Percentiles rank a stretch among this genome's conserved stretches.
phyloP scores from a whole-genome alignment of 2,888 invertebrate genomes.

The Sylvicola cinctus region DNA sequence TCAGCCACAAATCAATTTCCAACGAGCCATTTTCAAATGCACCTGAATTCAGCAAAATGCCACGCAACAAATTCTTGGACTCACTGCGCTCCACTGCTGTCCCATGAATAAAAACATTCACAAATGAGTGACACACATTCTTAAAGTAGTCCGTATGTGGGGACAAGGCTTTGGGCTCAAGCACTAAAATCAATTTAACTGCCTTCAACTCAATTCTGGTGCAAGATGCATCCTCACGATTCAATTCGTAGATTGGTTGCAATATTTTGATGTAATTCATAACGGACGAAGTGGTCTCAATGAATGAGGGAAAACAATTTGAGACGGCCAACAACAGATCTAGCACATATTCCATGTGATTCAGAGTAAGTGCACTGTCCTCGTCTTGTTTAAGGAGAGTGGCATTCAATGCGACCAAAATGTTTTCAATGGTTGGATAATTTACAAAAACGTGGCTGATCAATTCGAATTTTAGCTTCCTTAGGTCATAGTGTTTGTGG shows the following conservation, averaged over 20 bases:
- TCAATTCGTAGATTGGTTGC: slow-evolving; percentile 17
- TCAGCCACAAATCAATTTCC: slow-evolving; percentile 48
- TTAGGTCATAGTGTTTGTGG: slow-evolving; percentile 15
- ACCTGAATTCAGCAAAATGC: slow-evolving; percentile 37
- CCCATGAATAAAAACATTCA: slow-evolving; percentile 28
- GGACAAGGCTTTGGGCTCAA: slow-evolving; percentile 31
- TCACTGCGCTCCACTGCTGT: slow-evolving; percentile 23
- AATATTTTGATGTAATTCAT: slow-evolving; percentile 21
- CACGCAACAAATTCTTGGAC: slow-evolving; percentile 31
- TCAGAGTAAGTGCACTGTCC: slow-evolving; percentile 26
- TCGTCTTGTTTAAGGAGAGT: slow-evolving; percentile 21
- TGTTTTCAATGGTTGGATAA: slow-evolving; percentile 19
- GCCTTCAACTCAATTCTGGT: slow-evolving; percentile 21
- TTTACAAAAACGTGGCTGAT: slow-evolving; percentile 21
- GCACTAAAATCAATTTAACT: slow-evolving; percentile 19
- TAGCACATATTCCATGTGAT: slow-evolving; percentile 18
- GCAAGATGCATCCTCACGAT: slow-evolving; percentile 8
- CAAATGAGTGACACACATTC: slow-evolving; percentile 32
- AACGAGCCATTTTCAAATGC: slow-evolving; percentile 36
- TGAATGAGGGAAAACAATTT: slow-evolving; percentile 20
- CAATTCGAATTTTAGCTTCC: slow-evolving; percentile 22
- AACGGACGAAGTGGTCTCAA: slow-evolving; percentile 19
- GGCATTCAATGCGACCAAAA: slow-evolving; percentile 16
- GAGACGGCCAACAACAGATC: slow-evolving; percentile 20
- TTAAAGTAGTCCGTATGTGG: slow-evolving; percentile 31